Base-by-base conservation (phyloP, 2,113 vertebrate genomes). In the Rhinopithecus roxellana region DNA sequence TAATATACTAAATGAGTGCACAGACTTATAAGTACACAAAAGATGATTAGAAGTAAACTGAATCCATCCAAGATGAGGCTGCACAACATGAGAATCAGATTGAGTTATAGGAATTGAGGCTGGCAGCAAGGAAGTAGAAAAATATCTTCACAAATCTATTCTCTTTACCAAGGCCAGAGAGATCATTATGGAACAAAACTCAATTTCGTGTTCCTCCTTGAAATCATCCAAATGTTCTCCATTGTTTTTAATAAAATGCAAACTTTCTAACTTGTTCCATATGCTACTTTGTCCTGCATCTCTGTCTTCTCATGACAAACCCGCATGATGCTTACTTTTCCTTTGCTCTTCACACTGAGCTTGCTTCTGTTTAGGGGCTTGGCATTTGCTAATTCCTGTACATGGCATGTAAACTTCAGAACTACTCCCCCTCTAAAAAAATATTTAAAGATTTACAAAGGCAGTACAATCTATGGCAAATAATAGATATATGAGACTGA, bases 1-100 rank as follows among this genome's bases (percentile, higher is more conserved):
- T 67, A 94, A 86, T 80, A 64, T 86, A 38, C 74, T 90, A 94
- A 96, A 86, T 67, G 75, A 57, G 55, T 48, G 20, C 61, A 64
- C 45, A 67, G 64, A 30, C 67, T 81, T 57, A 16, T 8, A 16
- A 88, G 23, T 57, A 57, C 74, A 88, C 74, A 20, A 55, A n/a
- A 75, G 89, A 88, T 77, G 67, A 88, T 82, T 82, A 94, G 20
- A 77, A 74, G 43, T 90, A 85, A 94, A 74, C 18, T 45, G 69
- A 82, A 27, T 50, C 43, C 64, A 40, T 35, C 45, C 22, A 57
- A 81, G 23, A 75, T 69, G 77, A 48, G 27, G 38, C 8, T 82
- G 55, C 38, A 57, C 18, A 82, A 96, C 87, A 59, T n/a, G 20
- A 59, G 38, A 69, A 30, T 40, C 50, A 94, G 48, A 91, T 91